Evolutionary conservation across 2,797 vertebrate genomes (phyloP).

Genomic region (Myotis planiceps): DNA sequence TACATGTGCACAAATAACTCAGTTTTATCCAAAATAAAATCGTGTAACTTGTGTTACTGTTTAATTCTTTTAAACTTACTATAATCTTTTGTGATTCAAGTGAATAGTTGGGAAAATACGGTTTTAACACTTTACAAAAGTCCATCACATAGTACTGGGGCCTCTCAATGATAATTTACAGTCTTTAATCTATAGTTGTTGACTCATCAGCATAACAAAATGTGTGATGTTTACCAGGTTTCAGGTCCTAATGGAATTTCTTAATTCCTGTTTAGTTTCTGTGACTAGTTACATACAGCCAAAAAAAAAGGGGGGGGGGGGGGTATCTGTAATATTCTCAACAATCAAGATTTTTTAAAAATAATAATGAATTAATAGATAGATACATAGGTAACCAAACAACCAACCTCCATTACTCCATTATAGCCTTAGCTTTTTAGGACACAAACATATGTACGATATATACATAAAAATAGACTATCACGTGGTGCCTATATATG

Average conservation of each 20-base stretch:
- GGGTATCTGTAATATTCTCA: no score
- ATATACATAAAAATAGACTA: neutral
- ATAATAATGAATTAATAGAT: neutral
- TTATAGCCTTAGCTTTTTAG: constrained; percentile 14
- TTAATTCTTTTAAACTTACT: constrained; percentile 33
- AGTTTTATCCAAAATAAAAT: constrained; percentile 44
- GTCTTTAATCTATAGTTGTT: neutral
- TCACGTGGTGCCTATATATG: neutral
- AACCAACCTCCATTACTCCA: neutral
- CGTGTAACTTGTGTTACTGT: neutral
- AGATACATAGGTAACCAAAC: neutral
- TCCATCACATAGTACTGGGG: neutral
- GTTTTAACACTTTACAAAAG: neutral
- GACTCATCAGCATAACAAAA: neutral
- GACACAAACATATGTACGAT: neutral
- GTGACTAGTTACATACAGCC: neutral
- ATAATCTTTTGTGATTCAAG: neutral
- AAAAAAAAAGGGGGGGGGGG: neutral
- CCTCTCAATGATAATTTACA: neutral
- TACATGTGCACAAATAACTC: neutral
- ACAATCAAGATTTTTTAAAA: no score
- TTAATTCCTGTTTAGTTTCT: neutral
- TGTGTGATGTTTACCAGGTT: neutral
- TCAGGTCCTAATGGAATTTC: neutral
- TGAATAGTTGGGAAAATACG: neutral